Evolutionary conservation across 1,140 invertebrate species (phyloP), one percentile per base, ranked within the genome.

Genomic region (Anastrepha ludens): DNA sequence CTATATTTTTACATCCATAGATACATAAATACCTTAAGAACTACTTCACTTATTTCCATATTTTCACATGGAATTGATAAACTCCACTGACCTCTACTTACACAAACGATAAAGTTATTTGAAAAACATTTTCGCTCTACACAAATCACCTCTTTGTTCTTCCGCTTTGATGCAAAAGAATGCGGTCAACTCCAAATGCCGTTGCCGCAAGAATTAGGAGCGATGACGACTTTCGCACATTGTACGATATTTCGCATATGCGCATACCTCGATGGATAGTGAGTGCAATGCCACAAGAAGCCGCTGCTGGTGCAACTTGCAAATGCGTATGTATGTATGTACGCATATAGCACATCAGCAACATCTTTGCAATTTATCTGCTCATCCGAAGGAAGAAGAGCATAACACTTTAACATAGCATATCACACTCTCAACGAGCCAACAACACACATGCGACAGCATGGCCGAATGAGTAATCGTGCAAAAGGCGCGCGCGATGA

Each of bases 161-260:
- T 81, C 74, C 74, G 74, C 74, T 81, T 58, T 81, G 74, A 81
- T 81, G 74, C 74, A 81, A 81, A 81, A 55, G 74, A 81, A 81
- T 81, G 74, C 74, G 74, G 74, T 81, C 74, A 81, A 81, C 74
- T 81, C 74, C 74, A 81, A 81, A 81, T 81, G 47, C 44, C 74
- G 41, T 7, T 81, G 74, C 74, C 41, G 17, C 74, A 81, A 81
- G 74, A 81, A 81, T 81, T 81, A 81, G 74, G 74, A 81, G 44
- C 47, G 74, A 55, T 55, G 74, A 81, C 74, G 74, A 81, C 74
- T 81, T 55, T 81, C 74, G 74, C 74, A 81, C 47, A 81, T n/a
- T 58, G 47, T n/a, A 55, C 8, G 5, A 50, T 41, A 44, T 81
- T 55, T 4, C 67, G 44, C 20, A 58, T 47, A 81, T 20, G 3